These are phyloP conservation scores for Neria commutata DNA, from an alignment of 2,888 invertebrate species.

Conservation along the genomic window DNA sequence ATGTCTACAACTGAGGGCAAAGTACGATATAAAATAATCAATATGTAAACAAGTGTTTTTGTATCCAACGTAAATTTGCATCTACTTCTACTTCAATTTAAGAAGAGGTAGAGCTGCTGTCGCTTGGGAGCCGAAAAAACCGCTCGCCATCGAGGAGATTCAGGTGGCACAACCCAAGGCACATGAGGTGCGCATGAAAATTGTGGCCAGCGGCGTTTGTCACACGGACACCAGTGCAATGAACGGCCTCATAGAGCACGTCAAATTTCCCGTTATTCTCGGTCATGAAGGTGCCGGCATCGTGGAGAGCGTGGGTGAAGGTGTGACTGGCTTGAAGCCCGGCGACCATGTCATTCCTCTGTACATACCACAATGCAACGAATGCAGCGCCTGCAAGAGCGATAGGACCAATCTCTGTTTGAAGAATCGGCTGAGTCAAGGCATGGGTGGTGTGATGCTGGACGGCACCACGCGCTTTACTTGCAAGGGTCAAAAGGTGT, in stretches of 20 bases:
- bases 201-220: slow-evolving; percentile 81
- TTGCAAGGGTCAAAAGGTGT: slow-evolving; percentile 72
- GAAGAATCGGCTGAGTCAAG: slow-evolving; percentile 86
- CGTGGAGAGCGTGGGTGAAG: slow-evolving; percentile 95
- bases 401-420: slow-evolving; percentile 97
- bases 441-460: slow-evolving; percentile 92
- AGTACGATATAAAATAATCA: slow-evolving; percentile 32
- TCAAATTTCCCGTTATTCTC: slow-evolving; percentile 87
- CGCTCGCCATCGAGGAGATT: slow-evolving; percentile 86
- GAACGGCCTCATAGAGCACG: slow-evolving; percentile 88
- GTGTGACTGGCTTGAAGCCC: slow-evolving; percentile 82
- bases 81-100: background rate
- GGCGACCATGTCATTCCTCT: slow-evolving; percentile 98
- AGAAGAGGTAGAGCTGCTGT: background rate
- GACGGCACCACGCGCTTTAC: slow-evolving; percentile 85
- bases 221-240: slow-evolving; percentile 93
- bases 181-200: slow-evolving; percentile 87
- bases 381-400: slow-evolving; percentile 95
- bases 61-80: background rate
- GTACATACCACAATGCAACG: slow-evolving; percentile 95
- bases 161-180: slow-evolving; percentile 93
- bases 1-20: slow-evolving; percentile 48
- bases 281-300: slow-evolving; percentile 97
- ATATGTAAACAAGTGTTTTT: background rate
- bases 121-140: slow-evolving; percentile 93